Conservation (phyloP, 2,113 vertebrate species). For the Carassius gibelio region DNA sequence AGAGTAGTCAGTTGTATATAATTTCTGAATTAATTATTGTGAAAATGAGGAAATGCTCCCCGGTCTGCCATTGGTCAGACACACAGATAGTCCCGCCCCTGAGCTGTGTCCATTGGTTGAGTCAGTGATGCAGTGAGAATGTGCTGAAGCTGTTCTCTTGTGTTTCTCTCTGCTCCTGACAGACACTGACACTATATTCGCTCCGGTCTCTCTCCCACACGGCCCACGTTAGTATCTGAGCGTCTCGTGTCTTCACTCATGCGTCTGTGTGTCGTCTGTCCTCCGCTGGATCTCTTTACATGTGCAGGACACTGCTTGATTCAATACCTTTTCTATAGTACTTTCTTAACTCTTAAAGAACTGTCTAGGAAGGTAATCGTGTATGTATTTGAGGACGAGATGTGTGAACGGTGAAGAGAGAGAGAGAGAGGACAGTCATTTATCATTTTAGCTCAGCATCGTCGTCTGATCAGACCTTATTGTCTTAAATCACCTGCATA, state of each 20-base stretch:
- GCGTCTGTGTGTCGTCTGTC: constrained; percentile 6
- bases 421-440: no score
- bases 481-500: no score
- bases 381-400: no score
- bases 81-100: not conserved
- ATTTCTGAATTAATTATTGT: not conserved
- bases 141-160: not conserved
- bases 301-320: not conserved
- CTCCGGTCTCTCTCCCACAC: constrained; percentile 78
- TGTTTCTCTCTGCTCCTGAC: constrained; percentile 67
- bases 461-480: no score
- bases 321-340: no score
- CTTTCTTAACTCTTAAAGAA: no score
- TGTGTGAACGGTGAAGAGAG: no score
- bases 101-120: not conserved
- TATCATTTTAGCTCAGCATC: no score
- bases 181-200: constrained; percentile 82
- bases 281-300: not conserved
- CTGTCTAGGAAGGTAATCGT: no score
- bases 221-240: constrained; percentile 84
- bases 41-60: not conserved
- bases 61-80: not conserved
- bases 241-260: constrained; percentile 52
- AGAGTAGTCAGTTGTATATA: no score
- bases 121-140: not conserved